Evolutionary conservation across 2,797 vertebrate species (phyloP).

Genomic region (Rhinichthys osculus): DNA sequence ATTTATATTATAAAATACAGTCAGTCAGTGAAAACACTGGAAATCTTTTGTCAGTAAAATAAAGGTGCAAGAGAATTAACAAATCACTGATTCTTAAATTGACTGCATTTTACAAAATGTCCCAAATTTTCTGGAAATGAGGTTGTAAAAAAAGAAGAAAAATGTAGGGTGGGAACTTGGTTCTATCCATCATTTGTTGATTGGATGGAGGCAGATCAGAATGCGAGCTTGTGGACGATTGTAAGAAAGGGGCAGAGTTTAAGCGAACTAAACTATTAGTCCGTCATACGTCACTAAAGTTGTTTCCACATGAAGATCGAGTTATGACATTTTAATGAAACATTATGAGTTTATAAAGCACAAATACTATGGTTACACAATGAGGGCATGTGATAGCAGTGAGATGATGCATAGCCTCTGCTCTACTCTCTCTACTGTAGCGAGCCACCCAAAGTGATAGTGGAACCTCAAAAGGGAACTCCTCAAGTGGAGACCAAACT

Average conservation of each 20-base stretch:
- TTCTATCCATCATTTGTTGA: not conserved
- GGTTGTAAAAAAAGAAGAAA: not conserved
- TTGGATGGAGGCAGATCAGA: not conserved
- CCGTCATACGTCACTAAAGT: not conserved
- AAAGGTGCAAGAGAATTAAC: not conserved
- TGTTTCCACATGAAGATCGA: not conserved
- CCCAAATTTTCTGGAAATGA: not conserved
- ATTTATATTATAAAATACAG: not conserved
- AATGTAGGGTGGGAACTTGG: not conserved
- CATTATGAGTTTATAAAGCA: not conserved
- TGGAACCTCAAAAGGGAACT: slow-evolving; percentile 58
- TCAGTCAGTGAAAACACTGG: not conserved
- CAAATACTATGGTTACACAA: slow-evolving; percentile 3
- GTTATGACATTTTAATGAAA: not conserved
- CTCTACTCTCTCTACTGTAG: slow-evolving; percentile 34
- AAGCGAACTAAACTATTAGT: not conserved
- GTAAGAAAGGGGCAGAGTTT: not conserved
- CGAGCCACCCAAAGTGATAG: slow-evolving; percentile 57
- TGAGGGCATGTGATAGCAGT: not conserved
- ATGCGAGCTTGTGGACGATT: not conserved
- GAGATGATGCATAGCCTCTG: slow-evolving; percentile 13
- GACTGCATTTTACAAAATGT: not conserved
- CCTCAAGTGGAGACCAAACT: slow-evolving; percentile 58
- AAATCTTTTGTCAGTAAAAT: not conserved
- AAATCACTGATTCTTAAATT: not conserved